Evolutionary conservation across 2,113 vertebrate genomes (phyloP), one percentile per base, ranked within the genome.

Genomic region (Ceyx margarethae): DNA sequence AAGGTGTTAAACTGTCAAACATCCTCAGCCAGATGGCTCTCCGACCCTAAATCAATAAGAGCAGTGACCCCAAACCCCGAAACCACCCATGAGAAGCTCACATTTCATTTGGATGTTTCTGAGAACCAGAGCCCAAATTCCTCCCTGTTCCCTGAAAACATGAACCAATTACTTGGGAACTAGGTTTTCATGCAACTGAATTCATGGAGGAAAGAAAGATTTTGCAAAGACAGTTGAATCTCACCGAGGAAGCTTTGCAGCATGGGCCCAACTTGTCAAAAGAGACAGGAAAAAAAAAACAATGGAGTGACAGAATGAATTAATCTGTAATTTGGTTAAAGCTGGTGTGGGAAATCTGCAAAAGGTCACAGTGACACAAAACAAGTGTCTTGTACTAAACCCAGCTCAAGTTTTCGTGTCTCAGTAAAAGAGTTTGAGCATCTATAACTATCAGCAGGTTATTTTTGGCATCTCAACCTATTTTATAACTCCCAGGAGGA

Each of bases 381-480:
- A 87, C 75, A 92, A 89, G 81, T 33, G 28, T 69, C 87, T 78
- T 31, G 28, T 80, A 81, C 87, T 85, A 93, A 93, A 87, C 76
- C 42, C 75, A 82, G 81, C 89, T 87, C 65, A 89, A 82, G 58
- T 93, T 91, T 90, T 94, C 62, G 33, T 26, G 58, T 89, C 94
- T 96, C 2, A 0, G 87, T 93, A 84, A 92, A 84, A 91, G 82
- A 86, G 92, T 65, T 67, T 80, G 87, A 96, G 91, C 87, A 88
- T 95, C 87, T 95, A 84, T 95, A 95, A 95, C 95, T 90, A 95
- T 90, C 90, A 94, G 83, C 79, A 85, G 88, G 91, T 89, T 96
- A 97, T 97, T 97, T 97, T 97, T 95, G 95, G 96, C 86, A 83
- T 87, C 83, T 14, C 91, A 96, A 94, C 96, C 96, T 96, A 96